Base-by-base conservation (phyloP, 2,113 vertebrate species). In the Amazona guildingii region DNA sequence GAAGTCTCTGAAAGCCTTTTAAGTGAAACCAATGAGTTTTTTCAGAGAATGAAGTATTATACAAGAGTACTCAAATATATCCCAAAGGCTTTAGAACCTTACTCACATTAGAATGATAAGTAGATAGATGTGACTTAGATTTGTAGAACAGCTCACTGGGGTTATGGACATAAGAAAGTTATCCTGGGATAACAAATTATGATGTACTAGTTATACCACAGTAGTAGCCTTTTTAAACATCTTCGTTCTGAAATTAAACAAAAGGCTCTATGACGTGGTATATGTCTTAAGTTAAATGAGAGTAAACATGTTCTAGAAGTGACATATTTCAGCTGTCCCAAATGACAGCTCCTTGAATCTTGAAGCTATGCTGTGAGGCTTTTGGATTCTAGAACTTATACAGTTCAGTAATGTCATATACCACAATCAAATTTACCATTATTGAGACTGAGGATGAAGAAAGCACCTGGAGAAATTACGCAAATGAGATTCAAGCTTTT, bases 1-100 rank as follows among this genome's bases (percentile, higher is more conserved):
- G 94, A 96, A 95, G 81, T 85, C 86, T 94, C 92, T 94, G 91
- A 95, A 70, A 95, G 86, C 54, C 62, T 95, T 91, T 95, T 88
- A 88, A 95, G 81, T 94, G 91, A 95, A 95, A 94, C 89, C 91
- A 95, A 79, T 89, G 74, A 74, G 81, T 94, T 96, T 92, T 66
- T 86, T 96, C 91, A 92, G 62, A 94, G 86, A 95, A 92, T 67
- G 69, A 95, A 79, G 39, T 84, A 86, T 86, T 90, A 83, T 86
- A 78, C 23, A 81, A 70, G 62, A 95, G 69, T 73, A 82, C 49
- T 89, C 78, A 91, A 79, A 95, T 94, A 78, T 62, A 67, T 86
- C 86, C 89, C 83, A 91, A 82, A 86, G 69, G 62, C 70, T 92
- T 35, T 57, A 89, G 83, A 87, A 94, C 29, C 84, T 92, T 44